Base-by-base conservation (phyloP, 2,888 invertebrate species). In the Andrena haemorrhoa region DNA sequence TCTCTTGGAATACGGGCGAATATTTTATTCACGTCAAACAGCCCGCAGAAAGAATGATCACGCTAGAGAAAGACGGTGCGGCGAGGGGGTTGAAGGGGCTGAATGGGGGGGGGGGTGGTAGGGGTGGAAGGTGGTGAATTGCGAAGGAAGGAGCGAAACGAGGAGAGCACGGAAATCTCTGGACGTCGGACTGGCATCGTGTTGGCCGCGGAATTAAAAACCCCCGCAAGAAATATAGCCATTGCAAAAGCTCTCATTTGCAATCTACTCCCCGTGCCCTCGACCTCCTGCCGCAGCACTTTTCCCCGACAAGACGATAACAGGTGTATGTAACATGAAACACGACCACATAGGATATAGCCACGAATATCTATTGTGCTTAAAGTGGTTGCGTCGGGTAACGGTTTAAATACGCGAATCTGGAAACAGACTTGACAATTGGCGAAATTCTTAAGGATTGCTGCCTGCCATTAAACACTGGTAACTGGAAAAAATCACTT, bases 161-260 rank as follows among this genome's bases (percentile, higher is more conserved):
- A 76, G 68, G 66, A 70, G 64, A 80, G 83, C 81, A 80, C 71
- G 76, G 78, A 70, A 78, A 83, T 74, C 82, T 75, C 82, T 81
- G 85, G 73, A 85, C 81, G 74, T 76, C 82, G 84, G 72, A 84
- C 79, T 68, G 85, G 85, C 87, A 88, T 89, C 88, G 86, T 86
- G 89, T 90, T 90, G 89, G 90, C 87, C 88, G 83, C 84, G 89
- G 90, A 91, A 91, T 92, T 92, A 90, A 91, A 92, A 92, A 90
- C 89, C 91, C 88, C 88, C 79, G 88, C 87, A 91, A 91, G 91
- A 92, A 92, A 92, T 91, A 90, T 88, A 89, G 90, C 88, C 83
- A 86, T 86, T 88, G 89, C 86, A 86, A 89, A 90, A 90, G 90
- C 90, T 90, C 91, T 92, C 92, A 92, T 92, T 92, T 92, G 90